Percentiles rank a stretch among this genome's conserved stretches.
phyloP scores from a whole-genome alignment of 1,140 invertebrate genomes.

The Apis florea region DNA sequence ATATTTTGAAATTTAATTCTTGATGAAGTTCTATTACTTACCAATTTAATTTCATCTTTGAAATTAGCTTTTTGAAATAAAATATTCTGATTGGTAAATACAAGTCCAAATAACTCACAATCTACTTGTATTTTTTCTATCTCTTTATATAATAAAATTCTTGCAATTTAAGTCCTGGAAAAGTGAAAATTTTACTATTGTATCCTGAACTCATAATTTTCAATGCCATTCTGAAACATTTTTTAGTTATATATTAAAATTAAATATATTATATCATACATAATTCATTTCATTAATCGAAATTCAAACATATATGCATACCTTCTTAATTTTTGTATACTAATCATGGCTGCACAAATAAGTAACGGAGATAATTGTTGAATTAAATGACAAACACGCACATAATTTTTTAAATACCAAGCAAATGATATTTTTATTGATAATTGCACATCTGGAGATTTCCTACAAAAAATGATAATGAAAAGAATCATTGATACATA shows the following conservation, averaged over 20 bases:
- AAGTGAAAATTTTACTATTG: conserved; percentile 80
- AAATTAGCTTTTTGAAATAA: conserved; percentile 71
- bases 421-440: conserved; percentile 79
- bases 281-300: background rate
- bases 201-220: conserved; percentile 81
- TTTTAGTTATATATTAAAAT: background rate
- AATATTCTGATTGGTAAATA: conserved; percentile 62
- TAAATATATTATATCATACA: background rate
- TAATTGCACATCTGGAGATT: conserved; percentile 54
- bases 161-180: conserved; percentile 74
- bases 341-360: conserved; percentile 76
- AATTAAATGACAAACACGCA: conserved; percentile 76
- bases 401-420: conserved; percentile 80
- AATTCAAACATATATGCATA: conserved; percentile 52
- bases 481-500: background rate
- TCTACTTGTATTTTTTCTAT: conserved; percentile 64
- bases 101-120: conserved; percentile 67
- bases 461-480: conserved; percentile 35
- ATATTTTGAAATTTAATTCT: background rate
- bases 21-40: conserved; percentile 45
- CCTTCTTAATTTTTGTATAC: conserved; percentile 80
- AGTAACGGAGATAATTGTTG: conserved; percentile 79
- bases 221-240: conserved; percentile 78
- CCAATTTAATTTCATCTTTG: conserved; percentile 56
- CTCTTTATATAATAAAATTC: conserved; percentile 70